Percentiles rank a stretch among this genome's conserved stretches.
These are phyloP conservation scores for Xiphias gladius DNA, from an alignment of 2,113 vertebrate genomes.

Conservation along the genomic window DNA sequence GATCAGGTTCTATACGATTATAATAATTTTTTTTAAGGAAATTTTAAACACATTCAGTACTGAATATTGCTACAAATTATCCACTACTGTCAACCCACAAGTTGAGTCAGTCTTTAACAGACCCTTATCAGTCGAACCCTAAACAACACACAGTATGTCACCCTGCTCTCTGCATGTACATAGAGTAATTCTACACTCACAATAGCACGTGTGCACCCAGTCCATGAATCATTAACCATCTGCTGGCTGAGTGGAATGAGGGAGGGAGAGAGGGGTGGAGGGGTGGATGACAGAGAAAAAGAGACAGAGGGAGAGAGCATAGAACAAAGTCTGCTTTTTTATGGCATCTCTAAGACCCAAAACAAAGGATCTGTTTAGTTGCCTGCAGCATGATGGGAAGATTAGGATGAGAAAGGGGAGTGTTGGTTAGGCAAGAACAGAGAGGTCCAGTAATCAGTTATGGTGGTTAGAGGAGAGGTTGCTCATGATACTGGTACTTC, in stretches of 20 bases:
- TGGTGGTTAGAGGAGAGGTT: constrained; percentile 2
- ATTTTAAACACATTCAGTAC: not conserved
- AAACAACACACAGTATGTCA: constrained; percentile 13
- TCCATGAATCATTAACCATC: constrained; percentile 85
- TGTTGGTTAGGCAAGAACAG: constrained; percentile 20
- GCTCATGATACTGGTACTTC: constrained; percentile 6
- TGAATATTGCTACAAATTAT: not conserved
- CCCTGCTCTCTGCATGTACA: constrained; percentile 60
- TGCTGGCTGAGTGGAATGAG: constrained; percentile 62
- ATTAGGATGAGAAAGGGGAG: constrained; percentile 27
- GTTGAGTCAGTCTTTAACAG: not conserved
- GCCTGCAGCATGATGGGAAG: constrained; percentile 65
- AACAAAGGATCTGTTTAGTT: constrained; percentile 78
- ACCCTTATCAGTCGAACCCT: not conserved
- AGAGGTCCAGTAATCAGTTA: constrained; percentile 35
- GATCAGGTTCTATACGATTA: not conserved
- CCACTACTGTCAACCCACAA: not conserved
- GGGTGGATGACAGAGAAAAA: constrained; percentile 27
- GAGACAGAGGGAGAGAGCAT: constrained; percentile 31
- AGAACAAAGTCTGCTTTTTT: constrained; percentile 82
- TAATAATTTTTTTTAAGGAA: not conserved
- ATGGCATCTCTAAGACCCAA: constrained; percentile 70
- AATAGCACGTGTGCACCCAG: constrained; percentile 70
- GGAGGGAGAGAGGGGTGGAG: constrained; percentile 11
- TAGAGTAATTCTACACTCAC: constrained; percentile 68